These are phyloP conservation scores for Heliconius erato DNA, from an alignment of 2,888 invertebrate species.

Conservation along the genomic window DNA sequence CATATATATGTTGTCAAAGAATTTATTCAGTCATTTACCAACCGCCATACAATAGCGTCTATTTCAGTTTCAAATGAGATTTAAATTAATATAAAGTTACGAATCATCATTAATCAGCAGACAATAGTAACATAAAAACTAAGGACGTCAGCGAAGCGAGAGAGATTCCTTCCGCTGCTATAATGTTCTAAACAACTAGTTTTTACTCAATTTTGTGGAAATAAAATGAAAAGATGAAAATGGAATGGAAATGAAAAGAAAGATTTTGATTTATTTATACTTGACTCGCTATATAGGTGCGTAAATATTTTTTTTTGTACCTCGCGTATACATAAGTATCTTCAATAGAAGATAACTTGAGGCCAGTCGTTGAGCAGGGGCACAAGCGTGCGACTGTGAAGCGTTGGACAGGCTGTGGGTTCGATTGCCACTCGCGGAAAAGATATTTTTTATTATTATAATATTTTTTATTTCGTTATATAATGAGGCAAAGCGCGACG, in stretches of 20 bases:
- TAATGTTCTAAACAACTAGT: background rate
- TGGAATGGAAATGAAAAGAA: background rate
- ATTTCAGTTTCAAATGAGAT: conserved; percentile 13
- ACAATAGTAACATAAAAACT: conserved; percentile 47
- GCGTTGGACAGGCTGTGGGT: no score
- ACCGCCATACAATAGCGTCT: background rate
- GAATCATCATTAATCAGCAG: conserved; percentile 25
- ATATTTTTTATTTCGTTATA: no score
- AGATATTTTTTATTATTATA: no score
- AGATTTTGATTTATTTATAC: background rate
- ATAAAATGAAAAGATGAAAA: no score
- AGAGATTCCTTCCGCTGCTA: conserved; percentile 31
- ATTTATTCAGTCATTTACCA: background rate
- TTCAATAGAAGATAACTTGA: no score
- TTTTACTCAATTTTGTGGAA: background rate
- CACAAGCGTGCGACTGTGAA: no score
- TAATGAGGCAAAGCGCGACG: no score
- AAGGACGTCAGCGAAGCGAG: conserved; percentile 49
- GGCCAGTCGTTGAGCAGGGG: no score
- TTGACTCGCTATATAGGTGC: no score
- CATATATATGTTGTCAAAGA: background rate
- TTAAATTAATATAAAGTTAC: conserved; percentile 24
- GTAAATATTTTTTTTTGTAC: no score
- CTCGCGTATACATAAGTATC: no score
- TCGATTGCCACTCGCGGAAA: no score